Conservation (phyloP, 2,888 invertebrate genomes). For the Epicampocera succincta region DNA sequence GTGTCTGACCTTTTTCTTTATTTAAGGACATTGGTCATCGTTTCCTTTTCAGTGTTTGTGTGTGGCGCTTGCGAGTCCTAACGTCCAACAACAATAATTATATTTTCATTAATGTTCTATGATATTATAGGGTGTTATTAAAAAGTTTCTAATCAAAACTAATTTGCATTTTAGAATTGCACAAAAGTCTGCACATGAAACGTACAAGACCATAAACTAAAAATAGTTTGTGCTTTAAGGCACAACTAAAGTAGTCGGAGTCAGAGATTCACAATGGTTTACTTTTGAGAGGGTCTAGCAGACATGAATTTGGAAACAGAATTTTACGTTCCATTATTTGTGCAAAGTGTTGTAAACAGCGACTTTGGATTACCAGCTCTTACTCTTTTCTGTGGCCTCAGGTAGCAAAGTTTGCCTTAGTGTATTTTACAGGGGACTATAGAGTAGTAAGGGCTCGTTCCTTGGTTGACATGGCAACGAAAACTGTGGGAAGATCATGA, state of each 20-base stretch:
- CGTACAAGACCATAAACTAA: background rate
- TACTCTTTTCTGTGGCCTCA: too few relatives aligned
- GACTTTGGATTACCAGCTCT: too few relatives aligned
- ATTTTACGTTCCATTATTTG: too few relatives aligned
- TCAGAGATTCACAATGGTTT: background rate
- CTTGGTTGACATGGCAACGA: too few relatives aligned
- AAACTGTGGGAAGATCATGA: too few relatives aligned
- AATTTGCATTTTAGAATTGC: constrained; percentile 51
- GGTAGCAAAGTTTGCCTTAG: too few relatives aligned
- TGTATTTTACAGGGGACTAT: too few relatives aligned
- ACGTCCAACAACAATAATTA: constrained; percentile 43
- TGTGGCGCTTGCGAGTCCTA: background rate
- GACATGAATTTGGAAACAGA: too few relatives aligned
- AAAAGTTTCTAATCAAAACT: constrained; percentile 48
- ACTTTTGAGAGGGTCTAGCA: too few relatives aligned
- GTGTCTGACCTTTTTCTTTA: constrained; percentile 55
- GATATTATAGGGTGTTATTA: constrained; percentile 56
- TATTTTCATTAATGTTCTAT: constrained; percentile 48
- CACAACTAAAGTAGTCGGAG: background rate
- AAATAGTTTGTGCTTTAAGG: background rate
- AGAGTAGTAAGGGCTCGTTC: too few relatives aligned
- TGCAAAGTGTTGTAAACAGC: too few relatives aligned
- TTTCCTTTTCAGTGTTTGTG: background rate
- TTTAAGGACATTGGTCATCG: constrained; percentile 14
- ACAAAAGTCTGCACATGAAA: background rate